Evolutionary conservation across 2,888 invertebrate genomes (phyloP), one percentile per base, ranked within the genome.

Genomic region (Drosophila neonasuta): DNA sequence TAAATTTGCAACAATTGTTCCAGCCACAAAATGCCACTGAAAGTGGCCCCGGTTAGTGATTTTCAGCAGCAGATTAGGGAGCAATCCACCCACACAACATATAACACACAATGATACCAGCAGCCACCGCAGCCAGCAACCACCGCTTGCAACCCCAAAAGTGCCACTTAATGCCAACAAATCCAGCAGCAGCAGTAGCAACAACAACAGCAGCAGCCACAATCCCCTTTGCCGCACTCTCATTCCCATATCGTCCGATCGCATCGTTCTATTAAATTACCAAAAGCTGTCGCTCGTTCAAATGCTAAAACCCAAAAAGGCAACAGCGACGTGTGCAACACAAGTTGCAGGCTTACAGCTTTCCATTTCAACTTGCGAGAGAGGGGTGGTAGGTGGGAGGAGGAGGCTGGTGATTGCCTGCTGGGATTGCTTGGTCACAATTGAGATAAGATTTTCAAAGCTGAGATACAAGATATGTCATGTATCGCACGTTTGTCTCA

Each of bases 361-460:
- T 36, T 36, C 36, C 36, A 36, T 36, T 44, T 57, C 50, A 48
- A 50, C 56, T 44, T 36, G 45, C 1, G 5, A 17, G 17, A 34
- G 9, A 8, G 30, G 29, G 30, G 29, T 4, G 34, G 32, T 11
- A 4, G 2, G 48, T 11, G 29, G 24, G 41, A 68, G 42, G 58
- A 39, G 66, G 59, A 59, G 58, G 36, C 36, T 49, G 39, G 60
- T 64, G 73, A 69, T 74, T 80, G 70, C 66, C 63, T 57, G 62
- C 64, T 67, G 83, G 68, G 66, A 80, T 83, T 78, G 86, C 81
- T 79, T 72, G 80, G 68, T 76, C 90, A 87, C 89, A 90, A 90
- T 90, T 90, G 90, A 90, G 90, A 90, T 90, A 90, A 90, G 90
- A 89, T 80, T 88, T 80, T 65, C 74, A 59, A 39, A 30, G 71